A percentile compares a stretch with the other conserved stretches of the same genome.
These are phyloP conservation scores for Corvus moneduloides DNA, from an alignment of 2,113 vertebrate genomes.

Conservation along the genomic window DNA sequence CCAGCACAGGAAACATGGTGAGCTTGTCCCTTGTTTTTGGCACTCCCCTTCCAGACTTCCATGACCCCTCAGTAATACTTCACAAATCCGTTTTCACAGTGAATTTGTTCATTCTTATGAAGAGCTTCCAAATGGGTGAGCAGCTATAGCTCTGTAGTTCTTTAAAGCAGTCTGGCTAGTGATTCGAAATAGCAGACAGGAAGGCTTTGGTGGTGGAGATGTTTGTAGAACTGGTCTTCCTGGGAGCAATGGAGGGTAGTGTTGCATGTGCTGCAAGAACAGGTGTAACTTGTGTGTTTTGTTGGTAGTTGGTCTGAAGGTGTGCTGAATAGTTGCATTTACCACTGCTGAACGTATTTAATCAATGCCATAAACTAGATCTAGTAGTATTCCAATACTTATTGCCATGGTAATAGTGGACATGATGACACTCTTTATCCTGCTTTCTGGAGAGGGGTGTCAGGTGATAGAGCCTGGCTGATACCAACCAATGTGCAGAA, in stretches of 20 bases:
- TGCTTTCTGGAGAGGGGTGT: not conserved
- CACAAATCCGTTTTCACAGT: not conserved
- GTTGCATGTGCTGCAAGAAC: not conserved
- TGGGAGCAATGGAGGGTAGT: accelerated
- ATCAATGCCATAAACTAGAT: not conserved
- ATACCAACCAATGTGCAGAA: not conserved
- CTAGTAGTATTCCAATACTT: not conserved
- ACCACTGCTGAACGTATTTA: not conserved
- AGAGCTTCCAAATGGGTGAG: not conserved
- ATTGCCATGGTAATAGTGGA: not conserved
- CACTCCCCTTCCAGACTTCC: not conserved
- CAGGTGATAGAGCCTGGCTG: not conserved
- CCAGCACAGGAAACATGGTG: accelerated
- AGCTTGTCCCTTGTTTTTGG: not conserved
- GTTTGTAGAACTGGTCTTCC: not conserved
- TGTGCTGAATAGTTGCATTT: not conserved
- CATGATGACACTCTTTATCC: not conserved
- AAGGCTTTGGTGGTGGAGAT: not conserved
- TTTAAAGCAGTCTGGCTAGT: not conserved
- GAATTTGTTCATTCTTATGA: not conserved
- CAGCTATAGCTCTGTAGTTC: not conserved
- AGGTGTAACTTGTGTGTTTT: not conserved
- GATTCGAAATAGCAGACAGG: not conserved
- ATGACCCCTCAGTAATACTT: accelerated
- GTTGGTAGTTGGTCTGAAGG: not conserved